phyloP scores from a whole-genome alignment of 92 coral and sea anemone genomes.

The Epizoanthus illoricatus region DNA sequence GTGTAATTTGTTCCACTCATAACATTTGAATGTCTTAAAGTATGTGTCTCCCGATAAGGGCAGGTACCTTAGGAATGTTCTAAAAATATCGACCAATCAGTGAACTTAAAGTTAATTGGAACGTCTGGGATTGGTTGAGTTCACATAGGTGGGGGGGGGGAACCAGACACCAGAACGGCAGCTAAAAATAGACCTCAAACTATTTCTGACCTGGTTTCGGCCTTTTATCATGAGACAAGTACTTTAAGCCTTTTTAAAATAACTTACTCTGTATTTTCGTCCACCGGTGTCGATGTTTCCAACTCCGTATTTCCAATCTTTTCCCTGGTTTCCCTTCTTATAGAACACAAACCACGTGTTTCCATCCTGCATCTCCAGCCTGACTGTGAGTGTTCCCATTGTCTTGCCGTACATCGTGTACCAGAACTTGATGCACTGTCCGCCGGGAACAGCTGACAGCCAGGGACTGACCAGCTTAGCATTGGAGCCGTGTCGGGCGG shows the following conservation, averaged over 20 bases:
- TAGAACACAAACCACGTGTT: constrained; percentile 51
- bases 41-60: no score
- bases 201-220: no score
- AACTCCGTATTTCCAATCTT: constrained; percentile 63
- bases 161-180: no score
- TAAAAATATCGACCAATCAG: no score
- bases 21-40: no score
- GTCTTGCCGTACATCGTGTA: constrained; percentile 82
- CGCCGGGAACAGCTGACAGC: constrained; percentile 49
- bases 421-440: constrained; percentile 80
- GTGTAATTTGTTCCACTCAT: no score
- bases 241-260: background rate
- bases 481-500: constrained; percentile 33
- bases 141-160: no score
- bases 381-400: constrained; percentile 62
- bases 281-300: constrained; percentile 63
- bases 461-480: constrained; percentile 67
- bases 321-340: constrained; percentile 76
- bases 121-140: no score
- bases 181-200: no score
- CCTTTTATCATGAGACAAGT: no score
- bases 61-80: no score
- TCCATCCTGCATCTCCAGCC: constrained; percentile 40
- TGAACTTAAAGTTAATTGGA: no score
- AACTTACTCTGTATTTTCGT: constrained; percentile 57